These are phyloP conservation scores for Aphelenchoides bicaudatus DNA, from an alignment of 2,888 invertebrate genomes.

Conservation along the genomic window DNA sequence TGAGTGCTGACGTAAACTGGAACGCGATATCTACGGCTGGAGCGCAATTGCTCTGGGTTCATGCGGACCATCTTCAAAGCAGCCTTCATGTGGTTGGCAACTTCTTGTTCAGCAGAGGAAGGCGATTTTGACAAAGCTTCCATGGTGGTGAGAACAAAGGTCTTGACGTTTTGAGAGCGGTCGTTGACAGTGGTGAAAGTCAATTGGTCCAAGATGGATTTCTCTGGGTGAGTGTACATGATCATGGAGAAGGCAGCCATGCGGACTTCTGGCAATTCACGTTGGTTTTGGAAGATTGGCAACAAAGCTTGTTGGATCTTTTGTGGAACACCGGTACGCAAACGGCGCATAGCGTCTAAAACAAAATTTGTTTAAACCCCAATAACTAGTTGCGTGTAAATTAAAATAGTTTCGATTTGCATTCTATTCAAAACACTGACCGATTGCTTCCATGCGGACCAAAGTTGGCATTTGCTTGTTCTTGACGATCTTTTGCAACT, in stretches of 20 bases:
- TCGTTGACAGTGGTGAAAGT: constrained; percentile 29
- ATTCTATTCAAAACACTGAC: constrained; percentile 1
- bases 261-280: constrained; percentile 35
- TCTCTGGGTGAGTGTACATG: constrained; percentile 29
- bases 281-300: constrained; percentile 39
- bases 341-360: constrained; percentile 39
- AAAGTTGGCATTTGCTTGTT: constrained; percentile 28
- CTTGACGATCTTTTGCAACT: constrained; percentile 52
- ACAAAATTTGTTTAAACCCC: too few relatives aligned
- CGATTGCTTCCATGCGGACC: constrained; percentile 44
- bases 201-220: constrained; percentile 33
- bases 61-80: constrained; percentile 29
- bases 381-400: too few relatives aligned
- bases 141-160: constrained; percentile 31
- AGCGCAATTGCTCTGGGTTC: constrained; percentile 21
- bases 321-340: constrained; percentile 31
- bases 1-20: constrained; percentile 1
- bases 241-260: constrained; percentile 38
- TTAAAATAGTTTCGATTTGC: not conserved
- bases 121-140: constrained; percentile 28
- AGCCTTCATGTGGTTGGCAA: constrained; percentile 26
- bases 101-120: constrained; percentile 29
- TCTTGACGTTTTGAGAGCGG: constrained; percentile 30
- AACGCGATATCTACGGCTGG: constrained; percentile 22
- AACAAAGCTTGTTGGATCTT: constrained; percentile 37